A percentile compares a stretch with the other conserved stretches of the same genome.
These are phyloP conservation scores for Anthoscopus minutus DNA, from an alignment of 2,113 vertebrate species.

Conservation along the genomic window DNA sequence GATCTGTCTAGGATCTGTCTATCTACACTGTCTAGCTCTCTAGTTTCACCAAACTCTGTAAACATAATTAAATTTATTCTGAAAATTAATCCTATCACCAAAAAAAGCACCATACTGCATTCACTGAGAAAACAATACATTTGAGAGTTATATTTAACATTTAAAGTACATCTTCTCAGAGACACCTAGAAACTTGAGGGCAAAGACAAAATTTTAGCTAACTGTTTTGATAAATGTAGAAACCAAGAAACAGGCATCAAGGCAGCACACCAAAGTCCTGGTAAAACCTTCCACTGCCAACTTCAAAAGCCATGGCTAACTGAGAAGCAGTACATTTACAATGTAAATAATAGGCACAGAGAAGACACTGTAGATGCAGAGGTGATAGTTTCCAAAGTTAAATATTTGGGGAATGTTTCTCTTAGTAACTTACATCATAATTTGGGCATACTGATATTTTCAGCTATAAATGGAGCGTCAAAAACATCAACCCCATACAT, in stretches of 20 bases:
- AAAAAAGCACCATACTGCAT: not conserved
- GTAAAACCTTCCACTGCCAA: not conserved
- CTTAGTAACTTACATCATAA: not conserved
- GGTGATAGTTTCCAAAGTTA: slow-evolving; percentile 24
- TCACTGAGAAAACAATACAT: not conserved
- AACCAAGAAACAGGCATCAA: not conserved
- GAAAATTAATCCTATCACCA: not conserved
- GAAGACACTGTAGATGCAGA: not conserved
- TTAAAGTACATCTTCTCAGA: not conserved
- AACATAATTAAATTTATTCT: not conserved
- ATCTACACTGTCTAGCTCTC: not conserved
- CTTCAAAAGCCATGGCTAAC: not conserved
- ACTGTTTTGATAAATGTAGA: not conserved
- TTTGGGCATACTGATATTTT: not conserved
- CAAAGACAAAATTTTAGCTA: not conserved
- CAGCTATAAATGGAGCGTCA: slow-evolving; percentile 5
- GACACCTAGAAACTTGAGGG: not conserved
- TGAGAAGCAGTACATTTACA: not conserved
- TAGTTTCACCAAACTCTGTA: not conserved
- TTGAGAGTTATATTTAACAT: not conserved
- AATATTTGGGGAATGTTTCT: slow-evolving; percentile 12
- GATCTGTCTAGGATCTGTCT: not conserved
- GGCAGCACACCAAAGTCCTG: not conserved
- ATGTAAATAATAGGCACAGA: not conserved
- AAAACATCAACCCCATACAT: not conserved